A percentile compares a stretch with the other conserved stretches of the same genome.
Evolutionary conservation across 2,113 vertebrate genomes (phyloP).

Genomic region (Halcyon malimbica): DNA sequence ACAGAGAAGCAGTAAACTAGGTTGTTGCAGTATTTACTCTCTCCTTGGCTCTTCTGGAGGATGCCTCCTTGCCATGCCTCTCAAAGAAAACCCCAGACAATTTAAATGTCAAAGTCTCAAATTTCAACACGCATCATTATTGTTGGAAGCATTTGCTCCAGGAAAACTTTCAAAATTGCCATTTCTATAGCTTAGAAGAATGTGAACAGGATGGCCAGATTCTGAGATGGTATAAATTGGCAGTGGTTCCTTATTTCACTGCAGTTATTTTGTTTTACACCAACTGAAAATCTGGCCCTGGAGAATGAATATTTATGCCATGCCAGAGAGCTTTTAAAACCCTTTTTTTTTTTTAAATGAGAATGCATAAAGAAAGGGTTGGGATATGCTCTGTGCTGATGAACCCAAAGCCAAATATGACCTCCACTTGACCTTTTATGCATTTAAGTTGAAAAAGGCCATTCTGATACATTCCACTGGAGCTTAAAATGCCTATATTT

Average conservation of each 20-base stretch:
- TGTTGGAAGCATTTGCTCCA: conserved; percentile 51
- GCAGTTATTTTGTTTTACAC: conserved; percentile 33
- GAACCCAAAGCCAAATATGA: conserved; percentile 63
- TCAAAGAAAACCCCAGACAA: conserved; percentile 42
- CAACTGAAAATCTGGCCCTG: conserved; percentile 40
- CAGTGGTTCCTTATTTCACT: not conserved
- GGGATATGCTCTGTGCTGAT: conserved; percentile 59
- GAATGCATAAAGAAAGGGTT: conserved; percentile 59
- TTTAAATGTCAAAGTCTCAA: conserved; percentile 56
- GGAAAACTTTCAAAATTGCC: conserved; percentile 51
- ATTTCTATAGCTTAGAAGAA: conserved; percentile 1
- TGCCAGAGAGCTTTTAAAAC: conserved; percentile 30
- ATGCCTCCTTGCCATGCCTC: conserved; percentile 53
- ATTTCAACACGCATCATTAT: conserved; percentile 45
- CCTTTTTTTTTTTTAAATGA: conserved; percentile 21
- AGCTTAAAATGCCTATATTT: conserved; percentile 75
- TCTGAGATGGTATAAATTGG: conserved; percentile 42
- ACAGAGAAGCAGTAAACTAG: conserved; percentile 39
- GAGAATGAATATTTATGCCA: conserved; percentile 57
- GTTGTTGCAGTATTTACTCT: conserved; percentile 42
- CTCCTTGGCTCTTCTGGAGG: conserved; percentile 17
- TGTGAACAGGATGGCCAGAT: conserved; percentile 44
- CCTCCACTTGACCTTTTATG: conserved; percentile 68
- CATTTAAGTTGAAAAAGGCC: conserved; percentile 64
- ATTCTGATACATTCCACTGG: conserved; percentile 70